Conservation (phyloP, 1,140 invertebrate genomes). For the Belonocnema kinseyi region DNA sequence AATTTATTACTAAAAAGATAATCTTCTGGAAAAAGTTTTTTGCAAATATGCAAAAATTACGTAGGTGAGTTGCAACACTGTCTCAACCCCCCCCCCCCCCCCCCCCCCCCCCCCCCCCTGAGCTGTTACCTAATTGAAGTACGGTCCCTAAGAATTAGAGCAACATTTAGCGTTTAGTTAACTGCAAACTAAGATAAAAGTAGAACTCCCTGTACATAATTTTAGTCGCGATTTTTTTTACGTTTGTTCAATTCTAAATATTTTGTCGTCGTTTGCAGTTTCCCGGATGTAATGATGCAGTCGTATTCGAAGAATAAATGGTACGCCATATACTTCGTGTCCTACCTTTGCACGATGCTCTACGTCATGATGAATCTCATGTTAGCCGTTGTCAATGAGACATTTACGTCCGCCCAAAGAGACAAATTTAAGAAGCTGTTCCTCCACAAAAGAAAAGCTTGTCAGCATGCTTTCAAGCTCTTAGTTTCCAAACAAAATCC, state of each 20-base stretch:
- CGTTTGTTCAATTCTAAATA: constrained; percentile 28
- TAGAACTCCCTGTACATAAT: not conserved
- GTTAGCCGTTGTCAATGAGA: constrained; percentile 93
- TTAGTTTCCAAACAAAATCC: constrained; percentile 85
- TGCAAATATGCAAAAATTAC: too few relatives aligned
- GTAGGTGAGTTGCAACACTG: too few relatives aligned
- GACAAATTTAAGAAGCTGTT: constrained; percentile 91
- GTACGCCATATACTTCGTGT: constrained; percentile 91
- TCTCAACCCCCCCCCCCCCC: too few relatives aligned
- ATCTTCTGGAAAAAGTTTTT: too few relatives aligned
- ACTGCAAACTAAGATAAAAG: not conserved
- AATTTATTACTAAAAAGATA: too few relatives aligned
- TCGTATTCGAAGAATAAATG: constrained; percentile 87
- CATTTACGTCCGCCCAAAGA: constrained; percentile 91
- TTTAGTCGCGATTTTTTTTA: not conserved
- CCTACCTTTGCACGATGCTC: constrained; percentile 89
- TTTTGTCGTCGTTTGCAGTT: constrained; percentile 77
- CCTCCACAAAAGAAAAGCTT: constrained; percentile 89
- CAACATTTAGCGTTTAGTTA: too few relatives aligned
- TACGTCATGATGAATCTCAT: constrained; percentile 96
- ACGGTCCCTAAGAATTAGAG: too few relatives aligned
- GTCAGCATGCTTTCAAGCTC: constrained; percentile 88
- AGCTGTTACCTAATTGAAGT: too few relatives aligned
- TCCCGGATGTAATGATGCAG: constrained; percentile 96
- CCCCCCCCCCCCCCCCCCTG: too few relatives aligned